A percentile compares a stretch with the other conserved stretches of the same genome.
phyloP scores from a whole-genome alignment of 2,888 invertebrate species.

The Homarus gammarus region DNA sequence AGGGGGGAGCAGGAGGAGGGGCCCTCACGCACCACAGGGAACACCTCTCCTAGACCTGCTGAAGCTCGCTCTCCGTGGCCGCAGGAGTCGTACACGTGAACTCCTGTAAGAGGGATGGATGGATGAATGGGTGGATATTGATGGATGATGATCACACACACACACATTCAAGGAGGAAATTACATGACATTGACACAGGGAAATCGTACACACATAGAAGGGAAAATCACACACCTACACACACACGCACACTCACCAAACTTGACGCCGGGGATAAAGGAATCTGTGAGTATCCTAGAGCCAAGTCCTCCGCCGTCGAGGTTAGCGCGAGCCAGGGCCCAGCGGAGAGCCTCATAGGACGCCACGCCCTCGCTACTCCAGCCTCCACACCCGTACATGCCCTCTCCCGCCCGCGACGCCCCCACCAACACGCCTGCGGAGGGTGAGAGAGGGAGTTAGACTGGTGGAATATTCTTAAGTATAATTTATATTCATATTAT shows the following conservation, averaged over 20 bases:
- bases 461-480: neutral
- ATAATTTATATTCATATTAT: neutral
- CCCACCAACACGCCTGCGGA: conserved; percentile 59
- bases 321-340: conserved; percentile 57
- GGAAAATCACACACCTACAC: too few relatives aligned
- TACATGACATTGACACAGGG: too few relatives aligned
- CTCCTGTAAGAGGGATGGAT: conserved; percentile 20
- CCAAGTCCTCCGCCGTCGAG: conserved; percentile 48
- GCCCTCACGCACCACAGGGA: conserved; percentile 58
- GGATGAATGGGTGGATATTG: too few relatives aligned
- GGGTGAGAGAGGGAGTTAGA: neutral
- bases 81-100: conserved; percentile 66
- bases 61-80: conserved; percentile 45
- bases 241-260: conserved; percentile 48
- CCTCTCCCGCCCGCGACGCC: conserved; percentile 58
- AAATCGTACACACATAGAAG: too few relatives aligned
- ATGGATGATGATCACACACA: too few relatives aligned
- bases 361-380: conserved; percentile 46
- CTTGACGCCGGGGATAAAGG: conserved; percentile 59
- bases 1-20: conserved; percentile 48
- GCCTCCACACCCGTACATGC: conserved; percentile 61
- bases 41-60: conserved; percentile 56
- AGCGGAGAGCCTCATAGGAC: conserved; percentile 44
- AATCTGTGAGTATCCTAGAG: conserved; percentile 61
- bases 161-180: too few relatives aligned